Conservation (phyloP, 2,797 vertebrate genomes). For the Petrocephalus schoutedeni region DNA sequence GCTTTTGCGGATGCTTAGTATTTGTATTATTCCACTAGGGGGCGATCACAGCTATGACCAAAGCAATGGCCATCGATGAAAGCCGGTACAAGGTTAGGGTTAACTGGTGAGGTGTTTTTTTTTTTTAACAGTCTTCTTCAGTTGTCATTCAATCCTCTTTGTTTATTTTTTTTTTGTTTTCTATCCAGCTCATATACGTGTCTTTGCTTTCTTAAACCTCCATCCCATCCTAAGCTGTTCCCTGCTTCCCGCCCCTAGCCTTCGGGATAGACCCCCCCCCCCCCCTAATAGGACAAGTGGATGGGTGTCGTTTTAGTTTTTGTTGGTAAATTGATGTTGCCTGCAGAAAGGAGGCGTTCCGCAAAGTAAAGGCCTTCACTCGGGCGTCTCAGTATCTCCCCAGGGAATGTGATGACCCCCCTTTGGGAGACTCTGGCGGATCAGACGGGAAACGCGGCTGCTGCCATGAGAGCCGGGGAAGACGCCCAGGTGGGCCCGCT, state of each 20-base stretch:
- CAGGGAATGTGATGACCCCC: constrained; percentile 74
- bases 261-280: no score
- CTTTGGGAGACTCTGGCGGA: constrained; percentile 66
- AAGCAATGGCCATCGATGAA: constrained; percentile 79
- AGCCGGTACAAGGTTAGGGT: constrained; percentile 67
- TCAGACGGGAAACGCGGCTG: constrained; percentile 46
- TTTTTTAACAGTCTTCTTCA: not conserved
- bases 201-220: not conserved
- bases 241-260: no score
- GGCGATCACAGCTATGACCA: constrained; percentile 74
- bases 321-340: not conserved
- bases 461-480: constrained; percentile 55
- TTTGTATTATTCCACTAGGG: constrained; percentile 59
- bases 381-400: constrained; percentile 62
- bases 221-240: no score
- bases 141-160: not conserved
- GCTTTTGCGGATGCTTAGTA: not conserved
- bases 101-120: constrained; percentile 65
- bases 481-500: constrained; percentile 55
- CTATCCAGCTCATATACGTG: not conserved
- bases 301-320: not conserved
- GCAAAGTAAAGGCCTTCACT: not conserved
- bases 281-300: not conserved
- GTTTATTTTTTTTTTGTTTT: not conserved
- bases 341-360: not conserved